These are phyloP conservation scores for Gallirallus australis DNA, from an alignment of 2,797 vertebrate species.

Conservation along the genomic window DNA sequence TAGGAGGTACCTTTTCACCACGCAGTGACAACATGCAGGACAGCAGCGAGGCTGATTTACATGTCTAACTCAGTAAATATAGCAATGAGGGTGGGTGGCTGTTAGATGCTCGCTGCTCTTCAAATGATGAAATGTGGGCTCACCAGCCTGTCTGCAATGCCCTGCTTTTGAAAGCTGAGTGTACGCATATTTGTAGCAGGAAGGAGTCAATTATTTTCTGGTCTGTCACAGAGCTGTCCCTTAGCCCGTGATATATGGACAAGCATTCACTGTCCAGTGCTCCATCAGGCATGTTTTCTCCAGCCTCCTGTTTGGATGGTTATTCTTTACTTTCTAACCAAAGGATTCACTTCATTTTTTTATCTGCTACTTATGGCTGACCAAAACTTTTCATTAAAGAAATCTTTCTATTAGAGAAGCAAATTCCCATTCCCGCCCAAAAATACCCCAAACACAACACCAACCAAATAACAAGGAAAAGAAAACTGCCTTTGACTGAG, in stretches of 20 bases:
- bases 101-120: not conserved
- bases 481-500: not conserved
- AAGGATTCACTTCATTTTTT: not conserved
- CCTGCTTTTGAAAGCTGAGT: not conserved
- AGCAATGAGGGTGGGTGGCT: not conserved
- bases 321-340: not conserved
- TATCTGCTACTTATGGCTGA: not conserved
- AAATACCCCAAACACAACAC: not conserved
- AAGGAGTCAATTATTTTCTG: not conserved
- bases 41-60: not conserved
- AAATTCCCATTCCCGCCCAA: not conserved
- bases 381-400: not conserved
- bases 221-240: not conserved
- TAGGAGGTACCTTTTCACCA: not conserved
- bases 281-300: not conserved
- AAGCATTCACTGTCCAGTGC: not conserved
- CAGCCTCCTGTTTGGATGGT: not conserved
- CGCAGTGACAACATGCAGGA: not conserved
- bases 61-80: not conserved
- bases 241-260: not conserved
- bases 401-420: rapidly evolving
- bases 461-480: not conserved
- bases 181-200: rapidly evolving
- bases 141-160: not conserved
- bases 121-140: not conserved